Conservation (phyloP, 2,888 invertebrate species). For the Psylliodes chrysocephalus region DNA sequence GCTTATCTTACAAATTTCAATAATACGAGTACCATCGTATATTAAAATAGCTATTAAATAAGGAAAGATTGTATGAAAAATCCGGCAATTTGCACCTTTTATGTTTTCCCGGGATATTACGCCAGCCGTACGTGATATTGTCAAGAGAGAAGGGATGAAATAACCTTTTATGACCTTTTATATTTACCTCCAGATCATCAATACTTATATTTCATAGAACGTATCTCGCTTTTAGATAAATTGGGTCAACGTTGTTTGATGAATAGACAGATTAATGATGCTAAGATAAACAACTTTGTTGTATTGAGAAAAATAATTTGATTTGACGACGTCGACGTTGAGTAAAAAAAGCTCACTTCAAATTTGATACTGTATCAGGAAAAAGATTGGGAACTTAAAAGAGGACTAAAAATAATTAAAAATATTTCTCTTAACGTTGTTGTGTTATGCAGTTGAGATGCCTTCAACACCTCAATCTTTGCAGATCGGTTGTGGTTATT, state of each 20-base stretch:
- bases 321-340: too few relatives aligned
- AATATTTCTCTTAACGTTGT: too few relatives aligned
- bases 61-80: not conserved
- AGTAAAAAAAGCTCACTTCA: too few relatives aligned
- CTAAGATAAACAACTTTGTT: not conserved
- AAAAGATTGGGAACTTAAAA: too few relatives aligned
- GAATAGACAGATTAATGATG: conserved; percentile 3
- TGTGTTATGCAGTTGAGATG: too few relatives aligned
- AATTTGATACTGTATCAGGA: too few relatives aligned
- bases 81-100: conserved; percentile 1
- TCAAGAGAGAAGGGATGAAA: not conserved
- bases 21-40: too few relatives aligned
- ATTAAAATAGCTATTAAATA: not conserved
- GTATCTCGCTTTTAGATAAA: conserved; percentile 4
- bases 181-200: conserved; percentile 10
- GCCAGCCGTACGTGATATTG: conserved; percentile 10
- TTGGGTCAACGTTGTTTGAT: conserved; percentile 1
- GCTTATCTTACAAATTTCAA: too few relatives aligned
- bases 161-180: conserved; percentile 13
- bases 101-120: not conserved
- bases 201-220: conserved; percentile 1
- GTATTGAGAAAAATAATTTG: too few relatives aligned
- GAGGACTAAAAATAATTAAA: too few relatives aligned
- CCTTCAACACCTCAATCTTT: too few relatives aligned
- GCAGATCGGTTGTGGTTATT: too few relatives aligned